Evolutionary conservation across 2,888 invertebrate species (phyloP), one percentile per base, ranked within the genome.

Genomic region (Perizoma affinitatum): DNA sequence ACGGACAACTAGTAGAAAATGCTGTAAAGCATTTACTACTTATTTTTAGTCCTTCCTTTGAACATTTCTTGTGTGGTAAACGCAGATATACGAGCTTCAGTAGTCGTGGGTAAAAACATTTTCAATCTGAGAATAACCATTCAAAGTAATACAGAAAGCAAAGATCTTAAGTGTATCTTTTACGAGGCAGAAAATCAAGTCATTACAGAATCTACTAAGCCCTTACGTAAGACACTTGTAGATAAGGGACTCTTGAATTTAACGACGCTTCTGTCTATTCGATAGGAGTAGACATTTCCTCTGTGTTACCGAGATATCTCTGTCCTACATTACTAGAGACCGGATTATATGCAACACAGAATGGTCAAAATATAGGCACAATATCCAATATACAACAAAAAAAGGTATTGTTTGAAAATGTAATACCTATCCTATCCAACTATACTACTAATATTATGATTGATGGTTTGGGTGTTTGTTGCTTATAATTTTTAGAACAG

Each of bases 211-310:
- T 73, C 74, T 74, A 75, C 77, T 78, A 78, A 83, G 82, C 81
- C 79, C 79, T 80, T 78, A 75, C 78, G 77, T 82, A 82, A 84
- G 78, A 78, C 80, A 80, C 75, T 81, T 71, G 71, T 71, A 80
- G 88, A 88, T 88, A 88, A 87, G 87, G n/a, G 69, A 72, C 72
- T 65, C 81, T 81, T 69, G 65, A 70, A 77, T 80, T 81, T 87
- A 87, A 87, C 84, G 86, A 85, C 82, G 73, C 78, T 75, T 75
- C 76, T 75, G 79, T 82, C 79, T 79, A 79, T 75, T 76, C 81
- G 80, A 83, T 83, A 81, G 66, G 69, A 75, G 73, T 76, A 61
- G 54, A 76, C 70, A 69, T 75, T 81, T 80, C 76, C 82, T 67
- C 52, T 62, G 57, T 56, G 48, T 49, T 56, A 63, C 52, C 35